Evolutionary conservation across 2,888 invertebrate genomes (phyloP).

Genomic region (Yponomeuta cagnagella): DNA sequence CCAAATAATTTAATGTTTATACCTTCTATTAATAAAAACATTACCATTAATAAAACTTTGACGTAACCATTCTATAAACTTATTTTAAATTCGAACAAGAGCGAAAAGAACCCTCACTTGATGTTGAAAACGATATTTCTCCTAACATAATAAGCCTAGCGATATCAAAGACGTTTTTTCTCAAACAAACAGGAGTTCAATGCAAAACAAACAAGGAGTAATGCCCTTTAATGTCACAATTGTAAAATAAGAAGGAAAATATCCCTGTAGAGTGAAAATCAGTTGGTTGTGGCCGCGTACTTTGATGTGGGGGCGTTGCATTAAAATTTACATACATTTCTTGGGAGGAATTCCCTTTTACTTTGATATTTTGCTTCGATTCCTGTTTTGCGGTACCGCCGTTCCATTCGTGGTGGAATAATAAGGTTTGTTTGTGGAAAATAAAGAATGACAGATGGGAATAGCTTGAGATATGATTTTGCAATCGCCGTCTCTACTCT

Average conservation of each 20-base stretch:
- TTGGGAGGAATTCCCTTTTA: slow-evolving; percentile 46
- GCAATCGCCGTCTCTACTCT: too few species aligned
- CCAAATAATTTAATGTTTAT: too few species aligned
- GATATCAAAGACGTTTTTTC: slow-evolving; percentile 8
- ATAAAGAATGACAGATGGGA: background rate
- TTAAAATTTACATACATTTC: slow-evolving; percentile 72
- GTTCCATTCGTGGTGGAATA: slow-evolving; percentile 26
- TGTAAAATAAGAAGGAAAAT: slow-evolving; percentile 32
- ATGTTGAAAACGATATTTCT: slow-evolving; percentile 6
- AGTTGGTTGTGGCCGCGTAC: slow-evolving; percentile 34
- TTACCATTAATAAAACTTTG: background rate
- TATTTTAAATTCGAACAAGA: slow-evolving; percentile 4
- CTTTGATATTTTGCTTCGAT: slow-evolving; percentile 61
- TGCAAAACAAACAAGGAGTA: slow-evolving; percentile 33
- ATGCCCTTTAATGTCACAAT: slow-evolving; percentile 24
- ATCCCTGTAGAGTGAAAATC: slow-evolving; percentile 39
- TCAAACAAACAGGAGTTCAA: slow-evolving; percentile 23
- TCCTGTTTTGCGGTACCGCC: slow-evolving; percentile 32
- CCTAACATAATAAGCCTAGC: background rate
- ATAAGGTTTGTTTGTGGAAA: slow-evolving; percentile 18
- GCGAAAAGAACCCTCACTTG: background rate
- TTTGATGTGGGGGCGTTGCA: slow-evolving; percentile 60
- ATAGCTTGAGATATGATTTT: background rate
- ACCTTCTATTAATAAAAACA: too few species aligned
- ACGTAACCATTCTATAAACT: background rate